Conservation (phyloP, 2,888 invertebrate species). For the Chaetoderma sp. region DNA sequence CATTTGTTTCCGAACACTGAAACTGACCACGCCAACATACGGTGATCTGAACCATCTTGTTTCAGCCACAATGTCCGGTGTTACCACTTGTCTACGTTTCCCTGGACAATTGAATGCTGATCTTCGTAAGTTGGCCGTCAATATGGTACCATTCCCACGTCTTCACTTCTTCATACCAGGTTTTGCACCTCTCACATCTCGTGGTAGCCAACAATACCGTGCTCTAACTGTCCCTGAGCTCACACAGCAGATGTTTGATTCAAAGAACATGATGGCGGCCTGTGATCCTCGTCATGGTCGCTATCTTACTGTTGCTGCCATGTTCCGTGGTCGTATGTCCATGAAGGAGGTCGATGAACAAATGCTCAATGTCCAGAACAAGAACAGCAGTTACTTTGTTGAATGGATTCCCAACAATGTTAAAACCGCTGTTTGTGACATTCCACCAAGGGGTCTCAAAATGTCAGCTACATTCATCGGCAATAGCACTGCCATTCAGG, state of each 20-base stretch:
- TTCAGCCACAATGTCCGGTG: slow-evolving; percentile 72
- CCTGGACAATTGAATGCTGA: slow-evolving; percentile 74
- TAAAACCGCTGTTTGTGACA: slow-evolving; percentile 65
- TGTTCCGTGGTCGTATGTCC: slow-evolving; percentile 67
- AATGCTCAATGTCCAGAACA: slow-evolving; percentile 85
- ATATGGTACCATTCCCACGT: slow-evolving; percentile 68
- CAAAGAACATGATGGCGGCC: slow-evolving; percentile 98
- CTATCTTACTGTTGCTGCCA: slow-evolving; percentile 65
- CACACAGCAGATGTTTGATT: slow-evolving; percentile 83
- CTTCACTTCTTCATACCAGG: slow-evolving; percentile 69
- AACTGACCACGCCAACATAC: slow-evolving; percentile 85
- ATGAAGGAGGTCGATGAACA: slow-evolving; percentile 75
- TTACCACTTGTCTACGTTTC: slow-evolving; percentile 88
- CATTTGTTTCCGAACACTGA: slow-evolving; percentile 90
- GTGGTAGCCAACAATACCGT: slow-evolving; percentile 66
- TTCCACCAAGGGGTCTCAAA: slow-evolving; percentile 49
- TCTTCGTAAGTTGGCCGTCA: slow-evolving; percentile 57
- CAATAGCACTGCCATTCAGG: slow-evolving; percentile 53
- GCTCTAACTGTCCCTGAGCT: slow-evolving; percentile 66
- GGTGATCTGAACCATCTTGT: slow-evolving; percentile 88
- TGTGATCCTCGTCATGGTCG: slow-evolving; percentile 93
- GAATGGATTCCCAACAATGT: slow-evolving; percentile 69
- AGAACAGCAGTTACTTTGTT: slow-evolving; percentile 68
- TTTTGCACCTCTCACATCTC: slow-evolving; percentile 67
- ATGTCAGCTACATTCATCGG: slow-evolving; percentile 51